phyloP scores from a whole-genome alignment of 1,140 invertebrate species.

The Brachionus manjavacas region DNA sequence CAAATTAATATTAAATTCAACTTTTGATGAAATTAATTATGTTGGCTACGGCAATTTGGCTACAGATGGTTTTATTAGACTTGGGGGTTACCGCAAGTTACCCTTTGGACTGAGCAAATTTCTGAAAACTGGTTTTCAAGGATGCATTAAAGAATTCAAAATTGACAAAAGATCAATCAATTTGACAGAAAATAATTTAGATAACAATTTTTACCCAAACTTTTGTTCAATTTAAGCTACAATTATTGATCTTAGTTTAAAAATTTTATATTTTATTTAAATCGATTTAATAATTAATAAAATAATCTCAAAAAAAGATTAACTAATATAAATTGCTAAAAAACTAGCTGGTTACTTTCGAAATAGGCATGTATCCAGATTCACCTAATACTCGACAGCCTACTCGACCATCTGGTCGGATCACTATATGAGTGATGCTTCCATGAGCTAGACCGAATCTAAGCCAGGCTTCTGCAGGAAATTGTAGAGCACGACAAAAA shows the following conservation, averaged over 20 bases:
- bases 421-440: slow-evolving; percentile 84
- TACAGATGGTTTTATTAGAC: slow-evolving; percentile 9
- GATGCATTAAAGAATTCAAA: slow-evolving; percentile 6
- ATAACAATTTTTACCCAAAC: neutral
- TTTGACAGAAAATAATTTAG: slow-evolving; percentile 4
- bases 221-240: neutral
- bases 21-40: slow-evolving; percentile 14
- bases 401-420: slow-evolving; percentile 79
- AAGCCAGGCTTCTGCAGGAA: slow-evolving; percentile 92
- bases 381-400: slow-evolving; percentile 74
- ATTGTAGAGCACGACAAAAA: slow-evolving; percentile 90
- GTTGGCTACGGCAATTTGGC: slow-evolving; percentile 8
- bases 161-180: neutral
- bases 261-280: neutral
- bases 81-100: neutral
- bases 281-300: neutral
- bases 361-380: slow-evolving; percentile 73
- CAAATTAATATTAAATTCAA: neutral
- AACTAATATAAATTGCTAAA: neutral
- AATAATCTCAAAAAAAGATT: neutral
- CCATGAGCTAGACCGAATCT: slow-evolving; percentile 81
- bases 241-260: neutral
- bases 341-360: neutral
- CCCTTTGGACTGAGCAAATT: neutral
- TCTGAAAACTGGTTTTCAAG: slow-evolving; percentile 10